Base-by-base conservation (phyloP, 2,797 vertebrate genomes). In the Protonibea diacanthus region DNA sequence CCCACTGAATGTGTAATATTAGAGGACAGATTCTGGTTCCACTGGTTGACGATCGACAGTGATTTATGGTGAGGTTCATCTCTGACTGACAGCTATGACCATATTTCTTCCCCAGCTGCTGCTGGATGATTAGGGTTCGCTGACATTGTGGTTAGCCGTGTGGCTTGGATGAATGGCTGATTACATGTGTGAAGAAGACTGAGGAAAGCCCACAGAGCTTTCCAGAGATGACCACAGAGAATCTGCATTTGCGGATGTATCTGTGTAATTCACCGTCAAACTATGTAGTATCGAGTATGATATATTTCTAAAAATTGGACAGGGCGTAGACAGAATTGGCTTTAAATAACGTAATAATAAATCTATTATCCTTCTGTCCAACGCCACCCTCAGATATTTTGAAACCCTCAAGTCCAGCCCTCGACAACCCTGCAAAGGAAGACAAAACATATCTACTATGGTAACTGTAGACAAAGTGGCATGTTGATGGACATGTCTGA, bases 101-200 rank as follows among this genome's bases (percentile, higher is more conserved):
- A 3, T 48, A 20, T 45, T 68, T 38, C 29, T 60, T 55, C 18
- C 23, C 8, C 63, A n/a, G 59, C 73, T 69, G 72, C 77, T 69
- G 71, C 48, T 65, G 69, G 45, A 59, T 47, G 38, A 72, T 69
- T 45, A 14, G 13, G 27, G 80, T 85, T 82, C 71, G 74, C 89
- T 91, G 86, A 91, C 89, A 86, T 82, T 87, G 91, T 81, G 91
- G 92, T 91, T 71, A 75, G 69, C 62, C 81, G 74, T 86, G 85
- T 83, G 88, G 88, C 83, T 92, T 86, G 84, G 88, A 89, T 79
- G 72, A 83, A 33, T 71, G 71, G 59, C 71, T 92, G 84, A 89
- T 92, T 92, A 89, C 90, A 91, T 79, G 81, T 88, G 85, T 87
- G 90, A 90, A 74, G 69, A 76, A 72, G 75, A 84, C 81, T 81